Evolutionary conservation across 2,113 vertebrate species (phyloP), one percentile per base, ranked within the genome.

Genomic region (Stomatorhinus ivindoensis): DNA sequence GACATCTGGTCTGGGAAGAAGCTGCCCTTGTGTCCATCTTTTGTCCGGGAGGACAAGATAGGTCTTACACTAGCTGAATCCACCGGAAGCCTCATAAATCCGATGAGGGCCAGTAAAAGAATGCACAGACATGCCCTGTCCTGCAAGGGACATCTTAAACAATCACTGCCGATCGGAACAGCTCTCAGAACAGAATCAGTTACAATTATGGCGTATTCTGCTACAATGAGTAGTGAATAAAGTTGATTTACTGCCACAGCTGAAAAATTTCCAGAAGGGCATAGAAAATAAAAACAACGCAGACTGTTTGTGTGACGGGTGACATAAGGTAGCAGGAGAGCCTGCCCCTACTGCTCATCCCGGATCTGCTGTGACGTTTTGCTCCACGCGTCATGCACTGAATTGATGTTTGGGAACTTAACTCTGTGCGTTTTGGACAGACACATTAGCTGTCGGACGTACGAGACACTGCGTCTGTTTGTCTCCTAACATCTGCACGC

Each of bases 401-500:
- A n/a, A 31, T 47, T 65, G 69, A 51, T 69, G 42, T 69, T 89
- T 65, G 55, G 44, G 55, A 69, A 35, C 31, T 69, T 47, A 65
- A 48, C 84, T 87, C 31, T 7, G 24, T 31, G 10, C n/a, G 13
- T 17, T 31, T 48, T 31, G 44, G 21, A 8, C 13, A 48, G 8
- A 46, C 39, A 48, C 21, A 51, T 48, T 58, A 61, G 86, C 92
- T 76, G 88, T 86, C 88, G 92, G 88, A 91, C 80, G 87, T 91
- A 90, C 85, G 91, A 93, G 90, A 83, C 91, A 90, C 93, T 90
- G n/a, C n/a, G 61, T 27, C n/a, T 69, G 61, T 27, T 31, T 69
- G n/a, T 69, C 61, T 69, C 3, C 61, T 94, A 95, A 96, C 95
- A 96, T 95, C 94, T 96, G 96, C 93, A 94, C 93, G 92, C 92